These are phyloP conservation scores for Melanotaenia duboulayi DNA, from an alignment of 2,113 vertebrate species.

Conservation along the genomic window DNA sequence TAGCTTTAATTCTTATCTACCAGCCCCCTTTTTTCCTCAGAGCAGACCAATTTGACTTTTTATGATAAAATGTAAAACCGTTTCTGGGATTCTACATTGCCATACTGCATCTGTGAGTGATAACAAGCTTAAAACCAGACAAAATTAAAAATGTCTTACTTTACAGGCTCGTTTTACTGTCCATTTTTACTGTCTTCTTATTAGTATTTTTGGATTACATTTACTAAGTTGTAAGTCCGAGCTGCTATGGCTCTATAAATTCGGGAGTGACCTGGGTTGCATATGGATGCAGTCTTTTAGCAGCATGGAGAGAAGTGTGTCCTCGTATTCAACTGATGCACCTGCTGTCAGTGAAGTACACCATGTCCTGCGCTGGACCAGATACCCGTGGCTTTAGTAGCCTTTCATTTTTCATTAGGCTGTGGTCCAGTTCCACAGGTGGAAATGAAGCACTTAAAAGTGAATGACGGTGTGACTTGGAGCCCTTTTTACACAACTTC, in stretches of 20 bases:
- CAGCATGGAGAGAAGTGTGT: not conserved
- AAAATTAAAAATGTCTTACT: conserved; percentile 4
- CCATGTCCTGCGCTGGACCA: not conserved
- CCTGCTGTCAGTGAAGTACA: not conserved
- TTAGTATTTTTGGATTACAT: too few relatives aligned
- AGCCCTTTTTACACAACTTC: not conserved
- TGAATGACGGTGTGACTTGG: not conserved
- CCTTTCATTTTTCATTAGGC: too few relatives aligned
- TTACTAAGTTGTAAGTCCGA: too few relatives aligned
- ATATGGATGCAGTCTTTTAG: too few relatives aligned
- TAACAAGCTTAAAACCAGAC: conserved; percentile 2
- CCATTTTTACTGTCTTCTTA: too few relatives aligned
- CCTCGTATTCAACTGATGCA: not conserved
- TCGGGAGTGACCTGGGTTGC: too few relatives aligned
- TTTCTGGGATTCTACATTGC: not conserved
- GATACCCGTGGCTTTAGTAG: not conserved
- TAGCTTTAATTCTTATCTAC: not conserved
- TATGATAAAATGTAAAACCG: conserved; percentile 13
- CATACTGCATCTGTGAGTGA: not conserved
- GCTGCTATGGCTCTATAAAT: too few relatives aligned
- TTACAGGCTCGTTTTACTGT: too few relatives aligned
- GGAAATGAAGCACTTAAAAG: too few relatives aligned
- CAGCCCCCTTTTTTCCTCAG: not conserved
- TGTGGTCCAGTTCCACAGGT: too few relatives aligned
- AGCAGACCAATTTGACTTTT: conserved; percentile 7